Conservation (phyloP, 1,140 invertebrate genomes). For the Forficula auricularia region DNA sequence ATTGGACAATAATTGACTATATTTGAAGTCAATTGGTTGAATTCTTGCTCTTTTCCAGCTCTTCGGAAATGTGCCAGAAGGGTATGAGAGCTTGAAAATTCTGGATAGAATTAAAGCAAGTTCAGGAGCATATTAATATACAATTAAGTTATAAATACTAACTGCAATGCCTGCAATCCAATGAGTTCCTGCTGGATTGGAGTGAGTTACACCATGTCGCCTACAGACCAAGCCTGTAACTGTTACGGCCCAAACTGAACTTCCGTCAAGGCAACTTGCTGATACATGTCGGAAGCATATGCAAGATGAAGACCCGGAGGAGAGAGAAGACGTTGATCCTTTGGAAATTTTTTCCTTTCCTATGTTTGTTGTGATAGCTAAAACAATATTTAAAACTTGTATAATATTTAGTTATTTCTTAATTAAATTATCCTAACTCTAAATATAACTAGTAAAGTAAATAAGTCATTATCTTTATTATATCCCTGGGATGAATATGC, state of each 20-base stretch:
- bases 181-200: conserved; percentile 48
- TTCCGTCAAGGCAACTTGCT: conserved; percentile 34
- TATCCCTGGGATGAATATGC: too few relatives aligned
- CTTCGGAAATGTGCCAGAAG: too few relatives aligned
- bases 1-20: too few relatives aligned
- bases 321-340: conserved; percentile 20
- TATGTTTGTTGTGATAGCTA: conserved; percentile 10
- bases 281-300: conserved; percentile 39
- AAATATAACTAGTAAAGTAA: background rate
- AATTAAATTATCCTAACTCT: background rate
- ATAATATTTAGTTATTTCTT: background rate
- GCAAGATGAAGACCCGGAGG: conserved; percentile 24
- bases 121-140: too few relatives aligned
- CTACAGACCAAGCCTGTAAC: conserved; percentile 50
- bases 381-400: conserved; percentile 1
- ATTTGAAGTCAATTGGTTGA: too few relatives aligned
- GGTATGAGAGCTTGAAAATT: too few relatives aligned
- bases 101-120: too few relatives aligned
- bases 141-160: conserved; percentile 21
- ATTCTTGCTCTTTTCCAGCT: too few relatives aligned
- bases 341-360: conserved; percentile 13
- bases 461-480: too few relatives aligned
- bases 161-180: conserved; percentile 59
- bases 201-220: conserved; percentile 47
- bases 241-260: conserved; percentile 50